These are phyloP conservation scores for Dryobotodes eremita DNA, from an alignment of 2,888 invertebrate genomes.

Conservation along the genomic window DNA sequence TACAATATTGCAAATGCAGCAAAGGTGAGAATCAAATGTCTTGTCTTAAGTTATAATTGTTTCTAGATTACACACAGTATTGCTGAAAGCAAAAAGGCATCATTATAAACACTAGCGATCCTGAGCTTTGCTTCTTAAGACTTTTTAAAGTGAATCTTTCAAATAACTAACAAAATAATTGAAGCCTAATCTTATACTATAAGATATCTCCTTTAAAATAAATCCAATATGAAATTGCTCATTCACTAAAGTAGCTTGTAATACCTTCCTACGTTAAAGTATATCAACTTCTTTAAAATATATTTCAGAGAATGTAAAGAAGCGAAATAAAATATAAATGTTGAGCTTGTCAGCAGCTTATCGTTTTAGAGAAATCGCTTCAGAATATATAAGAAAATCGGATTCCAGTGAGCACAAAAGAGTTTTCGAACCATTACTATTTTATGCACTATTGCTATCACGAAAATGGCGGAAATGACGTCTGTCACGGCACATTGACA, in stretches of 20 bases:
- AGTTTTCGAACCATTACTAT: conserved; percentile 8
- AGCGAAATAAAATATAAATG: conserved; percentile 40
- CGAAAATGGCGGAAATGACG: conserved; percentile 22
- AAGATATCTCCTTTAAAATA: background rate
- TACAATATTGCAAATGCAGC: background rate
- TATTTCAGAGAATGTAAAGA: conserved; percentile 19
- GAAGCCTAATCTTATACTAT: background rate
- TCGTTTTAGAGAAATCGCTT: conserved; percentile 30
- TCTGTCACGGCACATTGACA: background rate
- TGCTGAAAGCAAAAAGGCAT: background rate
- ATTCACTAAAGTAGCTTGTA: background rate
- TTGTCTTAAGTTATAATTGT: no score
- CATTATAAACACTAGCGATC: background rate
- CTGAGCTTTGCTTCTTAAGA: background rate
- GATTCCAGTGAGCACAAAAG: conserved; percentile 25
- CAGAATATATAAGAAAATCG: conserved; percentile 25
- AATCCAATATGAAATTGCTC: background rate
- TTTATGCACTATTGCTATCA: conserved; percentile 10
- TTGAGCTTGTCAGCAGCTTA: conserved; percentile 44
- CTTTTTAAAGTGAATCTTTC: background rate
- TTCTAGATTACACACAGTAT: background rate
- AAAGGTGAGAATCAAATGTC: background rate
- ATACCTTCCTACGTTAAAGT: background rate
- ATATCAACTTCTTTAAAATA: conserved; percentile 6
- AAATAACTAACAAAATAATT: background rate